These are phyloP conservation scores for Sylvilagus floridanus DNA, from an alignment of 2,797 vertebrate species.

Conservation along the genomic window DNA sequence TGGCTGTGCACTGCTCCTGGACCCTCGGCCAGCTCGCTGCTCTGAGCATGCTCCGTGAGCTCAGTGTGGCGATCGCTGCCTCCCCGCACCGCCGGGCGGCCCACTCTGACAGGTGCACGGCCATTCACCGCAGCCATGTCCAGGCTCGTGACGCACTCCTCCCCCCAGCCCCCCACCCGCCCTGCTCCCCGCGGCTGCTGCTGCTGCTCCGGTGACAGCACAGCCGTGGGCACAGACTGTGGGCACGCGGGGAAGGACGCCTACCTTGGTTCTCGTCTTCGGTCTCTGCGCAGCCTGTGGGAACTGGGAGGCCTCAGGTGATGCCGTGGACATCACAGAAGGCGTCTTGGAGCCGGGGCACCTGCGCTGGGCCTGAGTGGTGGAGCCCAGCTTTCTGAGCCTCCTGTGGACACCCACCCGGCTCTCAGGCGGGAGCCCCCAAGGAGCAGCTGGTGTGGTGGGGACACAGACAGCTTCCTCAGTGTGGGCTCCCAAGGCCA, in stretches of 20 bases:
- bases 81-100: fast-evolving
- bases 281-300: neutral
- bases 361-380: neutral
- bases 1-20: neutral
- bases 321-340: neutral
- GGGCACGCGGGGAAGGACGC: neutral
- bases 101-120: neutral
- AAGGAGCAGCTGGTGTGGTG: neutral
- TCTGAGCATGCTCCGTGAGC: too few species aligned
- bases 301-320: too few species aligned
- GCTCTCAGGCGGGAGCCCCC: neutral
- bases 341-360: neutral
- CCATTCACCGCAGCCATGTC: too few species aligned
- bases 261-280: neutral
- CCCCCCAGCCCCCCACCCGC: too few species aligned
- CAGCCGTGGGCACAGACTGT: neutral
- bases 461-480: too few species aligned
- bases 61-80: fast-evolving
- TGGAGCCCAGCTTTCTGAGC: neutral
- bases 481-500: neutral
- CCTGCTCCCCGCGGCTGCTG: neutral
- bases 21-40: too few species aligned
- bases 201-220: neutral
- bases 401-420: neutral
- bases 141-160: too few species aligned